Percentiles rank a stretch among this genome's conserved stretches.
phyloP scores from a whole-genome alignment of 1,140 invertebrate genomes.

The Bombus pascuorum region DNA sequence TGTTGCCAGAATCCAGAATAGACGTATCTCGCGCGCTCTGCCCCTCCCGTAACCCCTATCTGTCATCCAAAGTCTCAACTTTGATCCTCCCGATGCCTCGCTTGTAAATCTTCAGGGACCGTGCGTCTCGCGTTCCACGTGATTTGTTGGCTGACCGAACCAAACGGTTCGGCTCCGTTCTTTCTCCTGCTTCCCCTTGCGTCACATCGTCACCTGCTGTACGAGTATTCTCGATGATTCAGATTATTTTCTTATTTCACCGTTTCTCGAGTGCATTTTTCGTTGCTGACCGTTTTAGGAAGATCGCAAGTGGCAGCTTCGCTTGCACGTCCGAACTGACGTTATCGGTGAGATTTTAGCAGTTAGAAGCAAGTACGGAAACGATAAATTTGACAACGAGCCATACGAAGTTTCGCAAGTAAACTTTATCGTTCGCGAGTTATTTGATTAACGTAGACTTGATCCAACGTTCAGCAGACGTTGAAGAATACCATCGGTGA shows the following conservation, averaged over 20 bases:
- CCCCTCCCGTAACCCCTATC: slow-evolving; percentile 38
- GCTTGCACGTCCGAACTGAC: too few relatives aligned
- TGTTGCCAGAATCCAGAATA: slow-evolving; percentile 64
- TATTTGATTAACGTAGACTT: too few relatives aligned
- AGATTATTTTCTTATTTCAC: not conserved
- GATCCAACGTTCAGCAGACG: too few relatives aligned
- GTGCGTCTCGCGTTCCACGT: not conserved
- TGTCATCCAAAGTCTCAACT: slow-evolving; percentile 47
- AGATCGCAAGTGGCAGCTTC: too few relatives aligned
- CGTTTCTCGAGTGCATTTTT: too few relatives aligned
- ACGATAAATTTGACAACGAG: too few relatives aligned
- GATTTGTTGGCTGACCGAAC: slow-evolving; percentile 20
- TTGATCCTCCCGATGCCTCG: slow-evolving; percentile 26
- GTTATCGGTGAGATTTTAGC: too few relatives aligned
- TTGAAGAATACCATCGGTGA: too few relatives aligned
- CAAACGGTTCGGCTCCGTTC: not conserved
- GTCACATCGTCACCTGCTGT: not conserved
- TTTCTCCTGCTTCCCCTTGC: not conserved
- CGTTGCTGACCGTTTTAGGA: too few relatives aligned
- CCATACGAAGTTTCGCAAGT: too few relatives aligned
- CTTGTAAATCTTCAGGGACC: not conserved
- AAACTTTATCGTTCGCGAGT: too few relatives aligned
- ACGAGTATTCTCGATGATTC: not conserved
- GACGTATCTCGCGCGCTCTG: slow-evolving; percentile 36
- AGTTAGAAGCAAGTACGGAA: too few relatives aligned